Percentiles rank a stretch among this genome's conserved stretches.
Evolutionary conservation across 2,797 vertebrate genomes (phyloP).

Genomic region (Myripristis jacobus): DNA sequence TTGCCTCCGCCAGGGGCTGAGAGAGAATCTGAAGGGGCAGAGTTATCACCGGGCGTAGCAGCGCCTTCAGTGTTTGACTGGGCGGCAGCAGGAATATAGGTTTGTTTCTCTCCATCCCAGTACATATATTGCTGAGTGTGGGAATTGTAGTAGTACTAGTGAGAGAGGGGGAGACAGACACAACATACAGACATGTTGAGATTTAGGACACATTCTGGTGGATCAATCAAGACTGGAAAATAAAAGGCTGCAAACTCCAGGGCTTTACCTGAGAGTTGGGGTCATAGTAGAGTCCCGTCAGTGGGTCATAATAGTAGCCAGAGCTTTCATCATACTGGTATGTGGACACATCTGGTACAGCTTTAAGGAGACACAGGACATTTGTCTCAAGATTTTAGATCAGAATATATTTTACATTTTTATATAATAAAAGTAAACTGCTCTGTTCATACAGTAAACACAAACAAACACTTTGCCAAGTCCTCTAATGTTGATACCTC

Average conservation of each 20-base stretch:
- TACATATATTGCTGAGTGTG: conserved; percentile 92
- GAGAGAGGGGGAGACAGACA: conserved; percentile 4
- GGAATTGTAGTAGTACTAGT: conserved; percentile 91
- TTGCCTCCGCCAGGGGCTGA: conserved; percentile 79
- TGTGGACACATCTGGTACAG: conserved; percentile 92
- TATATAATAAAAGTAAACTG: too few species aligned
- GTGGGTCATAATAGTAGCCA: conserved; percentile 91
- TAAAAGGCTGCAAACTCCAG: background rate
- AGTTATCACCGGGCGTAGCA: conserved; percentile 31
- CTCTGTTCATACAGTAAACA: background rate
- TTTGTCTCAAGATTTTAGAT: conserved; percentile 1
- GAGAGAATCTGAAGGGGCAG: conserved; percentile 58
- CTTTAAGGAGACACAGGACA: conserved; percentile 66
- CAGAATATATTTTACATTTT: background rate
- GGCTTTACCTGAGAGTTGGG: conserved; percentile 88
- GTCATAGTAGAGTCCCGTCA: conserved; percentile 93
- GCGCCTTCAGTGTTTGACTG: conserved; percentile 75
- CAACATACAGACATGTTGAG: conserved; percentile 19
- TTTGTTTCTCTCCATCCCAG: conserved; percentile 91
- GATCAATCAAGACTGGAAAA: background rate
- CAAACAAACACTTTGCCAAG: background rate
- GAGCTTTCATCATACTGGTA: conserved; percentile 94
- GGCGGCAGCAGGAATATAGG: conserved; percentile 86
- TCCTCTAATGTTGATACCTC: too few species aligned
- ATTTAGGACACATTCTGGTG: background rate